phyloP scores from a whole-genome alignment of 2,113 vertebrate species.

The Poeciliopsis occidentalis region DNA sequence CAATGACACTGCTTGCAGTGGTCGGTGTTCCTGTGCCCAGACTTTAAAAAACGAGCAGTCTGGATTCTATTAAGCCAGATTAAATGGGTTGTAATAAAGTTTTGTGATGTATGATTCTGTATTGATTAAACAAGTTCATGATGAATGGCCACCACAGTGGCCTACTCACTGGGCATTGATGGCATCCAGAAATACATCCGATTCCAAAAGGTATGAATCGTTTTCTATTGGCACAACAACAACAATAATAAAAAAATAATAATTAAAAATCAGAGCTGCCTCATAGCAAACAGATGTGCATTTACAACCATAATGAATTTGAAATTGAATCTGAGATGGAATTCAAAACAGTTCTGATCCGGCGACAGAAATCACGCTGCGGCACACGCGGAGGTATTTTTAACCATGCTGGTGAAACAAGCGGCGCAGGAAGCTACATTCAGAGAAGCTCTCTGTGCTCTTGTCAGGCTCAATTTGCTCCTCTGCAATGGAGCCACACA shows the following conservation, averaged over 20 bases:
- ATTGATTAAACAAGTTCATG: conserved; percentile 49
- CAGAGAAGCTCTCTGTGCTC: conserved; percentile 38
- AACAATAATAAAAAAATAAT: too few species aligned
- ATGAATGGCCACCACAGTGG: conserved; percentile 36
- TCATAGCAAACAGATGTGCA: background rate
- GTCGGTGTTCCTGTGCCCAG: conserved; percentile 27
- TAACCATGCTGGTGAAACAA: conserved; percentile 17
- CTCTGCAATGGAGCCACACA: conserved; percentile 51
- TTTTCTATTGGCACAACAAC: background rate
- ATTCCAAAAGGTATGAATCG: conserved; percentile 16
- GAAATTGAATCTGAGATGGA: conserved; percentile 16
- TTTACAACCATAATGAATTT: conserved; percentile 28
- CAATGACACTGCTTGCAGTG: conserved; percentile 16
- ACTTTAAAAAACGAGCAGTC: conserved; percentile 43
- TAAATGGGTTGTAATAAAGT: conserved; percentile 52
- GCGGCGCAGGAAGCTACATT: conserved; percentile 38
- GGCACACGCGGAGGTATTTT: conserved; percentile 28
- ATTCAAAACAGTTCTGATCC: conserved; percentile 23
- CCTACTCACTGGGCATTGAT: conserved; percentile 37
- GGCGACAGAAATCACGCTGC: conserved; percentile 20
- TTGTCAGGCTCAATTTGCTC: conserved; percentile 66
- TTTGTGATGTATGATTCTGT: conserved; percentile 49
- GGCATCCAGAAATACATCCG: conserved; percentile 18
- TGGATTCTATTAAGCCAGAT: conserved; percentile 42
- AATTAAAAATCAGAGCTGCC: background rate